phyloP scores from a whole-genome alignment of 2,888 invertebrate genomes.

The Nemotelus nigrinus region DNA sequence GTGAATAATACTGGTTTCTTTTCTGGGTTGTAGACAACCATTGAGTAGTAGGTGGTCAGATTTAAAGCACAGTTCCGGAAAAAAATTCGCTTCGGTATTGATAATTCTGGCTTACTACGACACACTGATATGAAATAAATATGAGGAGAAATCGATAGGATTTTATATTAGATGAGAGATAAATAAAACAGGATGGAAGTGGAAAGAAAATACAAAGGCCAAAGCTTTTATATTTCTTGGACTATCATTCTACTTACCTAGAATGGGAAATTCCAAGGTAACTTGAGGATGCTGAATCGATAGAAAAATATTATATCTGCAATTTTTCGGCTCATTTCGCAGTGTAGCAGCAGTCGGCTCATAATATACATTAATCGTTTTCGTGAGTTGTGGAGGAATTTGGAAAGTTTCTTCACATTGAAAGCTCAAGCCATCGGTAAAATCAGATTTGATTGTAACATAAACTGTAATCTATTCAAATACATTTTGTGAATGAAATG shows the following conservation, averaged over 20 bases:
- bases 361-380: conserved; percentile 16
- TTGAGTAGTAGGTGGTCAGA: conserved; percentile 28
- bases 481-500: no score
- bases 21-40: conserved; percentile 37
- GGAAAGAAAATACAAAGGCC: background rate
- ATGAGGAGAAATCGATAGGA: no score
- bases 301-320: conserved; percentile 26
- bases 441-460: conserved; percentile 21
- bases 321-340: background rate
- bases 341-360: background rate
- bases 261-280: conserved; percentile 40
- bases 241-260: conserved; percentile 7
- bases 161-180: background rate
- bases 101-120: background rate
- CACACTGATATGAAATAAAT: background rate
- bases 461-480: background rate
- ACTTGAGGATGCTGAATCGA: conserved; percentile 36
- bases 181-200: background rate
- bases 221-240: background rate
- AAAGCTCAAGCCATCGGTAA: conserved; percentile 1
- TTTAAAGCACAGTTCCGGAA: conserved; percentile 35
- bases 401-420: background rate
- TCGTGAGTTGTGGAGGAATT: conserved; percentile 1
- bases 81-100: conserved; percentile 7
- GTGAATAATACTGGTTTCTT: background rate